Percentiles rank a stretch among this genome's conserved stretches.
Evolutionary conservation across 2,797 vertebrate species (phyloP).

Genomic region (Poecilia gillii): DNA sequence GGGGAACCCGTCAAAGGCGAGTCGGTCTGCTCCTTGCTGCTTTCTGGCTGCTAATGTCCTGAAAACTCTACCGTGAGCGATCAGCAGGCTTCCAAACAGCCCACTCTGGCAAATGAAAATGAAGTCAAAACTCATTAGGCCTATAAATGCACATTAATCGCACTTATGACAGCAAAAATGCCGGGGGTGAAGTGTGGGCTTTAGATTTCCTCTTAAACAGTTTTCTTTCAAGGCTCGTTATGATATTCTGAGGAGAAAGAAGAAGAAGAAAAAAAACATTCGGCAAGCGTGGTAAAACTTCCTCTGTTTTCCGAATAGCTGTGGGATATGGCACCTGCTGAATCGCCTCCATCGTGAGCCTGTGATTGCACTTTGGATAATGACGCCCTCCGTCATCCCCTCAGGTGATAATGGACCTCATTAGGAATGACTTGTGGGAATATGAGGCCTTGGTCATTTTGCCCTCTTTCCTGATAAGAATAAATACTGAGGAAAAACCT

Average conservation of each 20-base stretch:
- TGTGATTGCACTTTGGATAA: slow-evolving; percentile 56
- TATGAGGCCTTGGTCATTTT: slow-evolving; percentile 25
- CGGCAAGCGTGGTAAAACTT: slow-evolving; percentile 24
- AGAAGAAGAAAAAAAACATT: slow-evolving; percentile 15
- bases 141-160: slow-evolving; percentile 61
- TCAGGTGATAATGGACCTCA: slow-evolving; percentile 58
- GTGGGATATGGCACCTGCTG: slow-evolving; percentile 46
- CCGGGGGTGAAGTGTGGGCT: background rate
- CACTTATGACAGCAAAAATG: slow-evolving; percentile 45
- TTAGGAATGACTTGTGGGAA: slow-evolving; percentile 45
- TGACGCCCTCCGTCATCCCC: slow-evolving; percentile 44
- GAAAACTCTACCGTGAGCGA: slow-evolving; percentile 9
- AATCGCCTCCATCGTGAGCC: slow-evolving; percentile 12
- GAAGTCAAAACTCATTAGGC: slow-evolving; percentile 31
- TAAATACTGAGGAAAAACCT: slow-evolving; percentile 41
- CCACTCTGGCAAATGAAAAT: slow-evolving; percentile 15
- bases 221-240: slow-evolving; percentile 35
- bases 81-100: slow-evolving; percentile 18
- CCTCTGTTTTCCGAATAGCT: slow-evolving; percentile 21
- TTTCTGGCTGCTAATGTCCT: background rate
- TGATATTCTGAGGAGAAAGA: slow-evolving; percentile 8
- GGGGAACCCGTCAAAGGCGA: background rate
- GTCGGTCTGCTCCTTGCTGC: background rate
- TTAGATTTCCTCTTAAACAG: slow-evolving; percentile 16
- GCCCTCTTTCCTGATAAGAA: slow-evolving; percentile 36